These are phyloP conservation scores for Tragelaphus eurycerus DNA, from an alignment of 2,797 vertebrate species.

Conservation along the genomic window DNA sequence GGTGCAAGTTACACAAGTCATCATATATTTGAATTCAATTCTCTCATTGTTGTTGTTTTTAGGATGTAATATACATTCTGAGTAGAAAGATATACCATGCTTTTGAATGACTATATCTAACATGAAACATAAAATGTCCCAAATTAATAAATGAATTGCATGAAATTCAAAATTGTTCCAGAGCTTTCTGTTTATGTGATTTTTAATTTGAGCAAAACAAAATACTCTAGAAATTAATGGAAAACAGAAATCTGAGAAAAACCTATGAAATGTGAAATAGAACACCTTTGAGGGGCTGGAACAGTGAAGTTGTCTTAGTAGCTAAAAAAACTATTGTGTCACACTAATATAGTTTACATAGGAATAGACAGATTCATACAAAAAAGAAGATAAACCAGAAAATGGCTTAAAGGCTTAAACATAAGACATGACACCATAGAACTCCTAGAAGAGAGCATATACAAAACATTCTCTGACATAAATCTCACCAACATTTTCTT, in stretches of 20 bases:
- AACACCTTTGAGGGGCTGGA: neutral
- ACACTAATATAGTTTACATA: neutral
- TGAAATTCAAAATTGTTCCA: neutral
- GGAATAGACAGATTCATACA: neutral
- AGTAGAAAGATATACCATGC: neutral
- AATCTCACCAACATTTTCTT: neutral
- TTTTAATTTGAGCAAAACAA: neutral
- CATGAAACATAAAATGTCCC: neutral
- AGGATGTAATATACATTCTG: neutral
- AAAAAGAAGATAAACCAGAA: neutral
- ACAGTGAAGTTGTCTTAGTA: neutral
- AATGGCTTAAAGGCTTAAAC: neutral
- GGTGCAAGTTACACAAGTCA: neutral
- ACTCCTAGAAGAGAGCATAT: neutral
- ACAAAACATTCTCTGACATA: neutral
- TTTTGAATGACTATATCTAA: neutral
- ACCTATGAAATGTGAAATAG: neutral
- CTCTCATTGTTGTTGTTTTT: neutral
- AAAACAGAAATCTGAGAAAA: neutral
- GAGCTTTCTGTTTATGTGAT: neutral
- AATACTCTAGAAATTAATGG: neutral
- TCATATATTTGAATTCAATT: neutral
- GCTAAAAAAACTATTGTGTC: neutral
- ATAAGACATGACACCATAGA: neutral
- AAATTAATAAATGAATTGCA: neutral